Percentiles rank a stretch among this genome's conserved stretches.
Conservation (phyloP, 2,797 vertebrate species). For the Gastrophryne carolinensis region DNA sequence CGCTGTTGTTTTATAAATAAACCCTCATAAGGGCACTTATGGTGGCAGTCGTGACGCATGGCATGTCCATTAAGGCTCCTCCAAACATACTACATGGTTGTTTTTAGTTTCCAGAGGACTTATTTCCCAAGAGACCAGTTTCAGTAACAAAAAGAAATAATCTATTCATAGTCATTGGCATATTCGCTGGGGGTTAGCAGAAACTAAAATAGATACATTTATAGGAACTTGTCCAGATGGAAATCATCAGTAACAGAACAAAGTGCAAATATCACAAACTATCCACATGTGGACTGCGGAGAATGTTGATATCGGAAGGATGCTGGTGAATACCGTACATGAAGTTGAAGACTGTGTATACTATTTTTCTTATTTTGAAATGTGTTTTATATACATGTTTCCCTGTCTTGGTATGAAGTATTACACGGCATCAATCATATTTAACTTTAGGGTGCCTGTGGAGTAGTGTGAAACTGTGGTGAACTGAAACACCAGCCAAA, state of each 20-base stretch:
- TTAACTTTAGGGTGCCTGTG: too few species aligned
- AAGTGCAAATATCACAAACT: not conserved
- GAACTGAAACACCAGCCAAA: too few species aligned
- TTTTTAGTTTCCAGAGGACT: not conserved
- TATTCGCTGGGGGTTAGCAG: not conserved
- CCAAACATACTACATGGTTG: not conserved
- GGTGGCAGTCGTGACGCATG: not conserved
- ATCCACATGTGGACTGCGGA: not conserved
- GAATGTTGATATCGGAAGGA: not conserved
- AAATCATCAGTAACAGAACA: not conserved
- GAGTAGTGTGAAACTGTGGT: too few species aligned
- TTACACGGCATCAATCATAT: too few species aligned
- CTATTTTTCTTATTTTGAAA: too few species aligned
- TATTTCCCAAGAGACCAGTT: constrained; percentile 3
- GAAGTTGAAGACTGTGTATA: too few species aligned
- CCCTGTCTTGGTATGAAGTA: too few species aligned
- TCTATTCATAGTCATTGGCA: constrained; percentile 4
- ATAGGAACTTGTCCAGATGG: not conserved
- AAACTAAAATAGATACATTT: not conserved
- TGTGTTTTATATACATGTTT: too few species aligned
- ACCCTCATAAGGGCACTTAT: not conserved
- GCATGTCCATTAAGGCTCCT: not conserved
- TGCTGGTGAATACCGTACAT: too few species aligned
- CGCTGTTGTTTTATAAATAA: not conserved
- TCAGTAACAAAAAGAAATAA: not conserved